Evolutionary conservation across 2,113 vertebrate species (phyloP), one percentile per base, ranked within the genome.

Genomic region (Arvicanthis niloticus): DNA sequence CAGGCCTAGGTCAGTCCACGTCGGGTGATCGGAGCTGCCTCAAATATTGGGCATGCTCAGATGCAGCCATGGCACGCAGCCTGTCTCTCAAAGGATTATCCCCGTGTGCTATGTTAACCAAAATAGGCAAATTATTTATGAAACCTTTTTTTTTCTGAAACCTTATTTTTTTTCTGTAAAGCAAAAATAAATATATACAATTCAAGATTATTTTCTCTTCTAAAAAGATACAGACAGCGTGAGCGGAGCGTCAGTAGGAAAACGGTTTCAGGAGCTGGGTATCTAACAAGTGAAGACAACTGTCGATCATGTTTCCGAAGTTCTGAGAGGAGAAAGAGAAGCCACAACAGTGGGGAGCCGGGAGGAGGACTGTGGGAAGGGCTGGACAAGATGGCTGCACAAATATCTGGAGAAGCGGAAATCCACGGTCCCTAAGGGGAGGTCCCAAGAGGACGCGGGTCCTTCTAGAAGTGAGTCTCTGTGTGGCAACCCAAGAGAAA

Each of bases 81-180:
- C 84, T 77, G 85, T 87, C 78, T 95, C 89, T 96, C 85, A 4
- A 19, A 60, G 13, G 70, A 26, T 31, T 92, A 95, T 48, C 91
- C 93, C 89, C 81, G 92, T 98, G 98, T 97, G 95, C 97, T 98
- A 96, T 89, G 51, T 84, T 98, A 98, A 97, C 75, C 94, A 96
- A 96, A 97, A 98, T 97, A 97, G 95, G 97, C 97, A 98, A 98
- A 98, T 89, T 94, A 96, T 96, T 97, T 97, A 98, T 0, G 42
- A 97, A 98, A 76, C 97, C 85, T 76, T 62, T 95, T 78, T 93
- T 93, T 91, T 89, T 87, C 58, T 60, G n/a, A 84, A 84, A 60
- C 81, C 53, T 12, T 42, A 68, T 42, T 98, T 96, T 93, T 93
- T 91, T 87, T 89, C n/a, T n/a, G n/a, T n/a, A n/a, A n/a, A n/a